Evolutionary conservation across 2,888 invertebrate species (phyloP).

Genomic region (Anarsia innoxiella): DNA sequence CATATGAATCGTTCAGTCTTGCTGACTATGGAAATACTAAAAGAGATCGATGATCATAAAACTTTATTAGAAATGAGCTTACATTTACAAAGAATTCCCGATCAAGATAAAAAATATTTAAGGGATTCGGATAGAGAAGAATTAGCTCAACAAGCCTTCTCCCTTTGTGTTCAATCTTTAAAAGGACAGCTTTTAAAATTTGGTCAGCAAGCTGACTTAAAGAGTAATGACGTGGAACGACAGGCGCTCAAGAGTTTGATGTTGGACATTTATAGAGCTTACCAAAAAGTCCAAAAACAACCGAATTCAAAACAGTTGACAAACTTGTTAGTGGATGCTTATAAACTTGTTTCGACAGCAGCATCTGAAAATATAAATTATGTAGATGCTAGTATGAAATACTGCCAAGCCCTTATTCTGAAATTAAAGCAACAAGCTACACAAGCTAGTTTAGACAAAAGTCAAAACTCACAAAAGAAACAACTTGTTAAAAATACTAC

Average conservation of each 20-base stretch:
- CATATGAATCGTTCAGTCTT: constrained; percentile 92
- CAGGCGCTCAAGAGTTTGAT: constrained; percentile 67
- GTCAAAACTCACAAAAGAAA: constrained; percentile 52
- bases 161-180: constrained; percentile 81
- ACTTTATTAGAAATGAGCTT: constrained; percentile 86
- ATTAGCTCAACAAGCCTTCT: constrained; percentile 85
- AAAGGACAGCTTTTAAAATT: constrained; percentile 77
- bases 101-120: constrained; percentile 91
- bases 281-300: constrained; percentile 81
- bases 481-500: constrained; percentile 24
- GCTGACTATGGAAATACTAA: constrained; percentile 86
- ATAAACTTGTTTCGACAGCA: constrained; percentile 78
- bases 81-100: constrained; percentile 86
- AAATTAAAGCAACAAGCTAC: constrained; percentile 74
- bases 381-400: constrained; percentile 81
- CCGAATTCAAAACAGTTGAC: constrained; percentile 75
- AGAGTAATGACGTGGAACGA: constrained; percentile 62
- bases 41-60: constrained; percentile 86
- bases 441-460: constrained; percentile 49
- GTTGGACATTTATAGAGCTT: constrained; percentile 78
- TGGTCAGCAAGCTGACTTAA: constrained; percentile 60
- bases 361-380: constrained; percentile 78
- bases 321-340: constrained; percentile 80
- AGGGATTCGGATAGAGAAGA: constrained; percentile 89
- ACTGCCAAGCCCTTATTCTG: constrained; percentile 78